phyloP scores from a whole-genome alignment of 2,113 vertebrate genomes.

The Campylomormyrus tamandua region DNA sequence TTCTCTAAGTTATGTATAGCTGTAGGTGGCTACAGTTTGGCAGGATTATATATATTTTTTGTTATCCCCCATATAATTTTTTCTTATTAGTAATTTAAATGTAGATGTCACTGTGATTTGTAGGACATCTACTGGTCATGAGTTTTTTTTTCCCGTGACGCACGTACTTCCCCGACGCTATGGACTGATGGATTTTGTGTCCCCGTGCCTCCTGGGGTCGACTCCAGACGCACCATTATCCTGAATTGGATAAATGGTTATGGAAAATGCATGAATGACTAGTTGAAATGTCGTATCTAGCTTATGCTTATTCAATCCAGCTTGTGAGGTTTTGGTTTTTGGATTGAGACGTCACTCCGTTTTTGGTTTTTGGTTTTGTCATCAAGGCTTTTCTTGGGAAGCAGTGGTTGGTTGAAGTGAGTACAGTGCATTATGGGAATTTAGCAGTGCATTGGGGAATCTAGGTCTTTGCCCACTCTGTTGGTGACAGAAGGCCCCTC shows the following conservation, averaged over 20 bases:
- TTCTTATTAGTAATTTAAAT: neutral
- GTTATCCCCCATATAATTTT: neutral
- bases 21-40: neutral
- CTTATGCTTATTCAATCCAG: neutral
- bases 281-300: neutral
- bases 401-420: slow-evolving; percentile 25
- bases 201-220: neutral
- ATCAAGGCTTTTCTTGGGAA: neutral
- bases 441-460: slow-evolving; percentile 18
- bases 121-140: neutral
- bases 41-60: neutral
- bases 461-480: slow-evolving; percentile 18
- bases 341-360: neutral
- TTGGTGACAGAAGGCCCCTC: slow-evolving; percentile 22
- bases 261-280: neutral
- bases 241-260: neutral
- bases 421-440: neutral
- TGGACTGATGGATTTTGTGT: neutral
- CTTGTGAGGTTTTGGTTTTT: neutral
- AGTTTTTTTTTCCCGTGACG: neutral
- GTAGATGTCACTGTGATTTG: neutral
- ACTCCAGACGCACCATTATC: neutral
- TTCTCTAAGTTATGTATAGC: neutral
- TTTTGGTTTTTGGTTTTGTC: slow-evolving; percentile 4
- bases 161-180: neutral